These are phyloP conservation scores for Aphelenchoides avenae DNA, from an alignment of 1,140 invertebrate species.

Conservation along the genomic window DNA sequence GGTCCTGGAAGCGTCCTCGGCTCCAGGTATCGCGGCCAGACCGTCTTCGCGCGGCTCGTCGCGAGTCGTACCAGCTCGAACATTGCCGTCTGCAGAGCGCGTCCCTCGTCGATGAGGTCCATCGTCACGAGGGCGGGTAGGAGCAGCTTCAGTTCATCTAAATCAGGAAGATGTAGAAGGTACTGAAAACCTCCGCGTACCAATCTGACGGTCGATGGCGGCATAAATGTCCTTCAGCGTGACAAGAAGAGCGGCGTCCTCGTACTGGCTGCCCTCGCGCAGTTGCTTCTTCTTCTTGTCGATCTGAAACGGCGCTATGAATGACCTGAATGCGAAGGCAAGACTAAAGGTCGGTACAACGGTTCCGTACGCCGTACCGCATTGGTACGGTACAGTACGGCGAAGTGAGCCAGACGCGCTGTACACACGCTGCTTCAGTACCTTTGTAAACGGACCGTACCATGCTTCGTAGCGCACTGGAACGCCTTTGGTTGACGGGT, in stretches of 20 bases:
- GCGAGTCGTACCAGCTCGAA: constrained; percentile 10
- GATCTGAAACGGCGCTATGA: no score
- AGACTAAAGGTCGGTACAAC: no score
- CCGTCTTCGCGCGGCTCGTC: not conserved
- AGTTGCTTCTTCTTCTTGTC: constrained; percentile 60
- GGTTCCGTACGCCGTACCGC: no score
- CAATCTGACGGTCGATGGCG: constrained; percentile 40
- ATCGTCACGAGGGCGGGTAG: constrained; percentile 37
- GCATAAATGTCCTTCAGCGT: constrained; percentile 47
- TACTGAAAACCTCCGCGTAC: no score
- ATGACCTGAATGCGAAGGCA: no score
- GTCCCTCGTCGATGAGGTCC: constrained; percentile 32
- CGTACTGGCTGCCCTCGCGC: constrained; percentile 80
- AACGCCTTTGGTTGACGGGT: no score
- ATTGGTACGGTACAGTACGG: no score
- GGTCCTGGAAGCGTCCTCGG: constrained; percentile 38
- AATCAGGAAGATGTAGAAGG: no score
- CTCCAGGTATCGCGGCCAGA: constrained; percentile 46
- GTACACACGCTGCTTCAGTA: no score
- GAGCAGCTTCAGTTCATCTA: constrained; percentile 47
- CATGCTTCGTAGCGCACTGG: no score
- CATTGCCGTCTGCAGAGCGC: constrained; percentile 31
- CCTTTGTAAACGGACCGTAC: no score
- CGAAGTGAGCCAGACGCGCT: no score
- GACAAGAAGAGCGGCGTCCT: constrained; percentile 73